Conservation (phyloP, 2,113 vertebrate species). For the Craseonycteris thonglongyai region DNA sequence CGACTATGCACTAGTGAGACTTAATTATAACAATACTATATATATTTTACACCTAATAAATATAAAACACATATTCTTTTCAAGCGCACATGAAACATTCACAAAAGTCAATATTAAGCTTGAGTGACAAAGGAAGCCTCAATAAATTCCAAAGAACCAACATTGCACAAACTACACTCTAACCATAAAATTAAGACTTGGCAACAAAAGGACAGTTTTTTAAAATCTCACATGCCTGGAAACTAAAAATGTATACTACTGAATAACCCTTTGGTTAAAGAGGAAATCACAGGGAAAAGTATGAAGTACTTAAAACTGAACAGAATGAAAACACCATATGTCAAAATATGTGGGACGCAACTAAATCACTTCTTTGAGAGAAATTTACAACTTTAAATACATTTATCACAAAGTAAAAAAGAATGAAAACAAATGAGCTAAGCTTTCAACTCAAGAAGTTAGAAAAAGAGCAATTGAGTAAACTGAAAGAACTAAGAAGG, state of each 20-base stretch:
- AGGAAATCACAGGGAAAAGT: conserved; percentile 19
- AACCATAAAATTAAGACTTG: not conserved
- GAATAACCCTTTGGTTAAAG: not conserved
- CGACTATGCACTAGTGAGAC: conserved; percentile 29
- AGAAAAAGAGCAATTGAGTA: not conserved
- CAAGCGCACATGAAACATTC: conserved; percentile 36
- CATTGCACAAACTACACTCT: not conserved
- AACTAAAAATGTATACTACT: not conserved
- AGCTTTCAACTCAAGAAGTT: conserved; percentile 6
- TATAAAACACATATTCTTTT: conserved; percentile 34
- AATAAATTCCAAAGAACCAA: conserved; percentile 28
- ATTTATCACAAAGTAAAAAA: conserved; percentile 54
- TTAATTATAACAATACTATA: conserved; percentile 11
- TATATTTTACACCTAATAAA: conserved; percentile 53
- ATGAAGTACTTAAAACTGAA: conserved; percentile 19
- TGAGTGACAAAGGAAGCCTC: conserved; percentile 36
- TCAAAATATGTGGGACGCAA: not conserved
- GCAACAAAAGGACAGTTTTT: conserved; percentile 24
- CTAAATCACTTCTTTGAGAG: conserved; percentile 8
- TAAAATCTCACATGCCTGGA: not conserved
- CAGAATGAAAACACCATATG: conserved; percentile 10
- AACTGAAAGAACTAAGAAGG: not conserved
- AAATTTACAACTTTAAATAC: conserved; percentile 52
- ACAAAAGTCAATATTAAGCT: conserved; percentile 35
- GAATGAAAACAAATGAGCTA: conserved; percentile 67